Percentiles rank a stretch among this genome's conserved stretches.
phyloP scores from a whole-genome alignment of 2,797 vertebrate species.

The Paguma larvata region DNA sequence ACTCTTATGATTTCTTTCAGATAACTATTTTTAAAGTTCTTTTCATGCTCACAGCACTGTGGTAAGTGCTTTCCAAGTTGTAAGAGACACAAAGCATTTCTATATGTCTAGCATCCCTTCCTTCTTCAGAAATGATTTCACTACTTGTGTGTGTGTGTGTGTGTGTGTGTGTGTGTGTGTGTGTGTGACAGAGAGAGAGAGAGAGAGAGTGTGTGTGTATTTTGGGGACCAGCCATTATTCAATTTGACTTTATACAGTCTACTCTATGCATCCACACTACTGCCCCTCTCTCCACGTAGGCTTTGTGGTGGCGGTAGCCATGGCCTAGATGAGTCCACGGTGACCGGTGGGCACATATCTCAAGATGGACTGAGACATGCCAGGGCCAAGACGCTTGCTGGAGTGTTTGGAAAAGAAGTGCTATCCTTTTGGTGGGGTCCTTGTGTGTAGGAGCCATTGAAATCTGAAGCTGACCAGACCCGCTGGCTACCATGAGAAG shows the following conservation, averaged over 20 bases:
- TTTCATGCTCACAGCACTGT: background rate
- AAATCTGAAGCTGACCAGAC: background rate
- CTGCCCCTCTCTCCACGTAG: background rate
- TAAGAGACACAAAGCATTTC: background rate
- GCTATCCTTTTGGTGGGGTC: background rate
- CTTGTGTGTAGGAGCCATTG: background rate
- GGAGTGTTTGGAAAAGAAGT: background rate
- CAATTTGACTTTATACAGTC: background rate
- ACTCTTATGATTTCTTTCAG: background rate
- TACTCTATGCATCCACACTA: rapidly evolving
- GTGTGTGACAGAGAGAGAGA: background rate
- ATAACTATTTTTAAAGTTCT: background rate
- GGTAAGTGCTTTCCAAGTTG: background rate
- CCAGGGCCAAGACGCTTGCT: background rate
- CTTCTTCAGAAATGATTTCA: background rate
- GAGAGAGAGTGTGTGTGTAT: too few species aligned
- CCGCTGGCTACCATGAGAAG: background rate
- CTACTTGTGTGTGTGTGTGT: background rate
- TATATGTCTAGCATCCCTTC: background rate
- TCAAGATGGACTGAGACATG: background rate
- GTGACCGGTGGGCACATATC: background rate
- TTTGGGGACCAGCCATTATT: background rate
- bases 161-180: background rate
- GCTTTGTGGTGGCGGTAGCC: background rate
- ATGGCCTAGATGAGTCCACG: background rate